These are phyloP conservation scores for Arctia plantaginis DNA, from an alignment of 2,888 invertebrate genomes.

Conservation along the genomic window DNA sequence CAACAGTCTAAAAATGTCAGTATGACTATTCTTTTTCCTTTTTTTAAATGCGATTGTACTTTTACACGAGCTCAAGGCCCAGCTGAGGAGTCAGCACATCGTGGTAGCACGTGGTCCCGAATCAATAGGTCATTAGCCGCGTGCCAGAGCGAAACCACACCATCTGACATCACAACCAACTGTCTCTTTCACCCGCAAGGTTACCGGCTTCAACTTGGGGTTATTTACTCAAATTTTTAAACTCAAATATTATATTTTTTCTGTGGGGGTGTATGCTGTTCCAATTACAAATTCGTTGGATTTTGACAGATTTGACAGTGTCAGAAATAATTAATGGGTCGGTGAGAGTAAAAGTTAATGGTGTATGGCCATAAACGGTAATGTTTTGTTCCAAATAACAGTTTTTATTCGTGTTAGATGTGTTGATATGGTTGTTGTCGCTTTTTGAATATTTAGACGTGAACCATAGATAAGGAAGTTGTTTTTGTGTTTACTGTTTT, in stretches of 20 bases:
- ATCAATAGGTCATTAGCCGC: slow-evolving; percentile 65
- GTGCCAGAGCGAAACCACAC: slow-evolving; percentile 48
- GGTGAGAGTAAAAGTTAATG: slow-evolving; percentile 45
- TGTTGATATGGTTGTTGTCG: slow-evolving; percentile 15
- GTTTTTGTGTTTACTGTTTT: slow-evolving; percentile 15
- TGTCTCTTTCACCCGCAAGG: slow-evolving; percentile 54
- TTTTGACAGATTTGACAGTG: slow-evolving; percentile 6
- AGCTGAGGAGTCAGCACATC: slow-evolving; percentile 30
- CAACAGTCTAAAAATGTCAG: background rate
- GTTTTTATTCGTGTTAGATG: slow-evolving; percentile 19
- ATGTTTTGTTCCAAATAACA: slow-evolving; percentile 23
- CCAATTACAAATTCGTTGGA: slow-evolving; percentile 6
- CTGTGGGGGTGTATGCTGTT: slow-evolving; percentile 3
- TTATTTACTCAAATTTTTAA: slow-evolving; percentile 61
- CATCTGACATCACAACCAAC: slow-evolving; percentile 58
- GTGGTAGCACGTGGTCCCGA: slow-evolving; percentile 62
- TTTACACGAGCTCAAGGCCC: slow-evolving; percentile 26
- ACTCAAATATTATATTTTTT: slow-evolving; percentile 24
- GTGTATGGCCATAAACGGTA: slow-evolving; percentile 26
- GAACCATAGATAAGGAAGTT: slow-evolving; percentile 9
- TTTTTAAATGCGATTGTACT: background rate
- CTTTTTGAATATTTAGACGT: slow-evolving; percentile 18
- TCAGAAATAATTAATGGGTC: slow-evolving; percentile 30
- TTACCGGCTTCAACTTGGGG: slow-evolving; percentile 59
- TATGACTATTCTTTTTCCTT: background rate